Evolutionary conservation across 2,888 invertebrate genomes (phyloP).

Genomic region (Psylliodes chrysocephalus): DNA sequence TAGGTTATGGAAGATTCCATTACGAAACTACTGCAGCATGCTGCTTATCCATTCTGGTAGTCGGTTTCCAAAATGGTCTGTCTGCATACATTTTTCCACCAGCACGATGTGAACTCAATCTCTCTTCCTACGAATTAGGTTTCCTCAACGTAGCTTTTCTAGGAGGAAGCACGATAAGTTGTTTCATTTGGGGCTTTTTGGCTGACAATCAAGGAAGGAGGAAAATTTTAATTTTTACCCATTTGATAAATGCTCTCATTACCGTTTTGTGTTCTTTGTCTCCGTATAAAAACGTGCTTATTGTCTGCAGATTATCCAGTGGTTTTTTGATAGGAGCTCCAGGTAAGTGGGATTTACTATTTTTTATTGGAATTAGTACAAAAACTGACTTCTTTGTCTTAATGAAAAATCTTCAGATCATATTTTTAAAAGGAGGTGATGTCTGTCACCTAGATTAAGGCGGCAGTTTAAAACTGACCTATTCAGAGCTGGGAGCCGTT

Average conservation of each 20-base stretch:
- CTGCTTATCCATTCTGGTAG: slow-evolving; percentile 71
- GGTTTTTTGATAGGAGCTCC: slow-evolving; percentile 66
- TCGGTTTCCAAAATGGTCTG: slow-evolving; percentile 74
- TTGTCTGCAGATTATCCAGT: slow-evolving; percentile 71
- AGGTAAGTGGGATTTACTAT: slow-evolving; percentile 12
- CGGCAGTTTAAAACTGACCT: too few species aligned
- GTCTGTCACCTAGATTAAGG: too few species aligned
- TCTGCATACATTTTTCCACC: slow-evolving; percentile 79
- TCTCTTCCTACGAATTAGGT: slow-evolving; percentile 75
- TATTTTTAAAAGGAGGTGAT: too few species aligned
- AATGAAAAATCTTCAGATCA: too few species aligned
- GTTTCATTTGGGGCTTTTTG: slow-evolving; percentile 82
- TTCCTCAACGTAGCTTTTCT: slow-evolving; percentile 78
- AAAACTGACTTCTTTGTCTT: too few species aligned
- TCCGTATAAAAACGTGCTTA: slow-evolving; percentile 43
- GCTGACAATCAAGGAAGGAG: slow-evolving; percentile 81
- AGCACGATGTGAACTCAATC: slow-evolving; percentile 75
- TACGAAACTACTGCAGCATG: slow-evolving; percentile 72
- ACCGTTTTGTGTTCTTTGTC: slow-evolving; percentile 54
- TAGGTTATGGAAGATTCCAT: slow-evolving; percentile 79
- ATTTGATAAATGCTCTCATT: slow-evolving; percentile 65
- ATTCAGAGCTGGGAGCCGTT: too few species aligned
- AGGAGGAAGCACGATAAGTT: slow-evolving; percentile 77
- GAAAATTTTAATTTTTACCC: slow-evolving; percentile 61
- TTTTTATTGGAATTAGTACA: too few species aligned